Evolutionary conservation across 2,797 vertebrate species (phyloP), one percentile per base, ranked within the genome.

Genomic region (Microctenopoma lineatum): DNA sequence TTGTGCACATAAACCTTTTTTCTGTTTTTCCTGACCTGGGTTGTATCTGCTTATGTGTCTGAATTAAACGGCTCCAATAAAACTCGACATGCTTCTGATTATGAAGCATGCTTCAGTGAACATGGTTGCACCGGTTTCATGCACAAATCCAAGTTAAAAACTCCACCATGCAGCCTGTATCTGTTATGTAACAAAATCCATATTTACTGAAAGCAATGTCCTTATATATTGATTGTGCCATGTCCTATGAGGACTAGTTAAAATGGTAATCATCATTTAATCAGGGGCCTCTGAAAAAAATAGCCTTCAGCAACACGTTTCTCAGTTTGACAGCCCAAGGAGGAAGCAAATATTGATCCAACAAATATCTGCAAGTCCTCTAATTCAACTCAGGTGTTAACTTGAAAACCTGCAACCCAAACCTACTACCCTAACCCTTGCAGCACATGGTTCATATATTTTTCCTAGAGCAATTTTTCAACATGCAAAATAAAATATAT

Each of bases 201-300:
- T 41, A 41, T 5, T 41, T 13, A 13, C 38, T 41, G 38, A 41
- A 41, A 41, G 12, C 38, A 41, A 3, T 13, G 38, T 41, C 38
- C 38, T 41, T 3, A 48, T 47, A 42, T 50, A 78, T 78, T 56
- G 79, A 84, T 59, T 63, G 29, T 21, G 13, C 54, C 1, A 5
- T 21, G 62, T 74, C 69, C 82, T 73, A 11, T 53, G 41, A 70
- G 73, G 58, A 74, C 69, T 65, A 70, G 77, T 89, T 76, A 67
- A 77, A 80, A 75, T 84, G 78, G 73, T 89, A 79, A 84, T 86
- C 75, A 86, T 70, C 59, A 57, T 38, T 71, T 66, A 70, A 69
- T 26, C 39, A 56, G 71, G 66, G 70, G 57, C 4, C 14, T 7
- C 14, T 54, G 65, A 81, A 77, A 81, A 80, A 77, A 70, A 61